Percentiles rank a stretch among this genome's conserved stretches.
phyloP scores from a whole-genome alignment of 2,797 vertebrate species.

The Delichon dasypus region DNA sequence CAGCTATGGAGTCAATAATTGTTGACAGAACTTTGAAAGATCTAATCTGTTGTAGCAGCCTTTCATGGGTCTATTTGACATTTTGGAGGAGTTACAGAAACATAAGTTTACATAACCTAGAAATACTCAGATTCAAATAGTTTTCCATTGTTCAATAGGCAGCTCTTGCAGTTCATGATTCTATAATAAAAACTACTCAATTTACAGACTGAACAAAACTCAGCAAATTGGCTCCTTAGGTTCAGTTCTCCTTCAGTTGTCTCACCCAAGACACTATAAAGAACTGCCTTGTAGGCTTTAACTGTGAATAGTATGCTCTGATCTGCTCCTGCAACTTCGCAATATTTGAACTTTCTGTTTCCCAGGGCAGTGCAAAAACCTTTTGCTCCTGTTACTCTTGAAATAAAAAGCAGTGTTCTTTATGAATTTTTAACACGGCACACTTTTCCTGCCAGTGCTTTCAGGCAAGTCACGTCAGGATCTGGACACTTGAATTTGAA shows the following conservation, averaged over 20 bases:
- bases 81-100: background rate
- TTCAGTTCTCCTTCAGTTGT: slow-evolving; percentile 81
- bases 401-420: slow-evolving; percentile 81
- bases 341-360: slow-evolving; percentile 85
- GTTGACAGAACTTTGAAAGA: background rate
- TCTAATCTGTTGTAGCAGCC: background rate
- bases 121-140: background rate
- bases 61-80: background rate
- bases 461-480: slow-evolving; percentile 75
- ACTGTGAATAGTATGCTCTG: slow-evolving; percentile 82
- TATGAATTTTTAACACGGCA: slow-evolving; percentile 86
- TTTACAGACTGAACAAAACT: slow-evolving; percentile 81
- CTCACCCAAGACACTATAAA: slow-evolving; percentile 81
- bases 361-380: slow-evolving; percentile 79
- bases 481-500: slow-evolving; percentile 75
- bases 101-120: background rate
- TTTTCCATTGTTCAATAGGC: background rate
- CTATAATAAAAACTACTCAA: slow-evolving; percentile 24
- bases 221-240: slow-evolving; percentile 87
- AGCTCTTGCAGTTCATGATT: slow-evolving; percentile 66
- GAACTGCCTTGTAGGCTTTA: slow-evolving; percentile 84
- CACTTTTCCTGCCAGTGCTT: slow-evolving; percentile 69
- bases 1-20: background rate
- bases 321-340: slow-evolving; percentile 81
- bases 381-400: slow-evolving; percentile 79